Base-by-base conservation (phyloP, 2,797 vertebrate genomes). In the Betta splendens region DNA sequence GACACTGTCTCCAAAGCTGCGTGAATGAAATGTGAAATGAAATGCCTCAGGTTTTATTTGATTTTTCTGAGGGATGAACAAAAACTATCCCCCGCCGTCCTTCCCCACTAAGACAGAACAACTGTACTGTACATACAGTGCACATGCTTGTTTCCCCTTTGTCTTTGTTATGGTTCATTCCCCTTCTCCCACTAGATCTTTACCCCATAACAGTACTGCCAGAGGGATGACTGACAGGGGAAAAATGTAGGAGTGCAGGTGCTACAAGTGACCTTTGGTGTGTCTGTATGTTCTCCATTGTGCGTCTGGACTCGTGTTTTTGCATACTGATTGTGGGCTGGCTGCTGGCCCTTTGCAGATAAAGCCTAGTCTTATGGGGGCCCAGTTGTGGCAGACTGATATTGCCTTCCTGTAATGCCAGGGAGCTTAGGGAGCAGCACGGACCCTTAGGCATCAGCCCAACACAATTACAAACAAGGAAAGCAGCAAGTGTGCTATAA, bases 291-390 rank as follows among this genome's bases (percentile, higher is more conserved):
- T 86, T 62, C 59, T 69, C 69, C 70, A 80, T 85, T 90, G 83
- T 87, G 73, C 70, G 73, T 82, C 74, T 56, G 74, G 67, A 77
- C 50, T 60, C 69, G 72, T 75, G 77, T 67, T 84, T 90, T 76
- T 83, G 81, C 80, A 85, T 90, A 73, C 57, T 79, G 79, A 86
- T 87, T 85, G 67, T 71, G 32, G 37, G 52, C 77, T 83, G 84
- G 80, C 91, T 86, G 79, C 91, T 92, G 90, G 88, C 86, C 83
- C 84, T 92, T 90, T 92, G 82, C 86, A 92, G 91, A 92, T 91
- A 92, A 91, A 85, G 70, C 69, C 66, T 38, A 32, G 72, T 81
- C 76, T 89, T 86, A 55, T 82, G 79, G 72, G 74, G 73, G 54
- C 55, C 77, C 79, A 85, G 81, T 87, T 85, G 87, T 85, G 49